Conservation (phyloP, 35 echinoderm and acorn worm genomes). For the Strongylocentrotus purpuratus region DNA sequence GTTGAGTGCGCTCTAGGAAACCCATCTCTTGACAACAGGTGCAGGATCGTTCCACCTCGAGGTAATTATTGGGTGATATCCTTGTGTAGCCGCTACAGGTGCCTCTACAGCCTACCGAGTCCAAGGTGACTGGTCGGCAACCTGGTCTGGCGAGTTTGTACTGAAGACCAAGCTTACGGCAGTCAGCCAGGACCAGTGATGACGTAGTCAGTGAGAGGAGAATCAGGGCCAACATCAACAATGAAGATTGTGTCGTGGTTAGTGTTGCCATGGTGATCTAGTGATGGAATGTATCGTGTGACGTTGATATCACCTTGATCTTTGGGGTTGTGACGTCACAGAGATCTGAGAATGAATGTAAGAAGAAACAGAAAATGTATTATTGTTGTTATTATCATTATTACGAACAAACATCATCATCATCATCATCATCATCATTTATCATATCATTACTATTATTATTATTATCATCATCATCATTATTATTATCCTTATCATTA, state of each 20-base stretch:
- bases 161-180: conserved; percentile 14
- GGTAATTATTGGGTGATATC: conserved; percentile 65
- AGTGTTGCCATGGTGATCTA: conserved; percentile 4
- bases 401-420: no score
- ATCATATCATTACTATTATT: no score
- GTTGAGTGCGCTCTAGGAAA: neutral
- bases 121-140: conserved; percentile 25
- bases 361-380: neutral
- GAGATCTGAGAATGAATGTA: neutral
- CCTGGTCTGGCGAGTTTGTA: conserved; percentile 50
- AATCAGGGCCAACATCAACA: neutral
- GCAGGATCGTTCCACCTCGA: conserved; percentile 64
- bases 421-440: no score
- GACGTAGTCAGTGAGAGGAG: neutral
- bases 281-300: neutral
- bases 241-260: conserved; percentile 17
- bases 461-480: no score
- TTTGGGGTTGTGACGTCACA: neutral
- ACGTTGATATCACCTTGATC: neutral
- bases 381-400: no score
- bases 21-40: conserved; percentile 68
- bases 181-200: conserved; percentile 15
- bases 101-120: conserved; percentile 59
- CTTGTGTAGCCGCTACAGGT: conserved; percentile 60
- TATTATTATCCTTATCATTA: no score